phyloP scores from a whole-genome alignment of 2,113 vertebrate species.

The Sitta europaea region DNA sequence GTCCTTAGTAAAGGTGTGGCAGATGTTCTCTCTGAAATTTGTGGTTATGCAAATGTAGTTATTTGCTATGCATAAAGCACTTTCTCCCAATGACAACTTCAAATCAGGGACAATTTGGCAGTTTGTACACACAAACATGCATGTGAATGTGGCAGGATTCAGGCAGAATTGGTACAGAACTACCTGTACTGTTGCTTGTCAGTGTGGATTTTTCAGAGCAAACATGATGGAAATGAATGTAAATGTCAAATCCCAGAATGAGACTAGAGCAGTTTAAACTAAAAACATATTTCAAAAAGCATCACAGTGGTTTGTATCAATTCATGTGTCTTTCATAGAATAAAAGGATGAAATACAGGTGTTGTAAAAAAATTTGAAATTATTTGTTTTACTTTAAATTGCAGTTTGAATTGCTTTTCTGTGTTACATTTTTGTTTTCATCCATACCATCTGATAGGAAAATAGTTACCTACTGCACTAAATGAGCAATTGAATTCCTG shows the following conservation, averaged over 20 bases:
- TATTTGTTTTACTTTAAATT: background rate
- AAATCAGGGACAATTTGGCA: background rate
- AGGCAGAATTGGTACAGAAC: background rate
- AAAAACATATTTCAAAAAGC: background rate
- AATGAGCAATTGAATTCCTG: background rate
- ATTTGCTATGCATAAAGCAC: background rate
- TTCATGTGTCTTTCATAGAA: background rate
- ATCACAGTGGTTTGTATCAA: background rate
- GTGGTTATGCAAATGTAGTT: background rate
- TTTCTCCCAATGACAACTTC: background rate
- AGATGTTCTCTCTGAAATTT: background rate
- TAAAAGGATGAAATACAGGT: background rate
- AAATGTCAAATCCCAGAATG: background rate
- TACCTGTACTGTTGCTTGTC: background rate
- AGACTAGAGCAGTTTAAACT: background rate
- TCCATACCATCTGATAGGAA: background rate
- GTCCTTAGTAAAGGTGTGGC: background rate
- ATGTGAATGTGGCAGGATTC: background rate
- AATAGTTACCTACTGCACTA: background rate
- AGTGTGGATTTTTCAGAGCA: background rate
- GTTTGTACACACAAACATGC: background rate
- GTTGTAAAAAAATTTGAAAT: background rate
- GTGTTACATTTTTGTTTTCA: background rate
- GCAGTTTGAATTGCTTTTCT: background rate
- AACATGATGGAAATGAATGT: background rate